Conservation (phyloP, 2,797 vertebrate genomes). For the Myripristis murdjan region DNA sequence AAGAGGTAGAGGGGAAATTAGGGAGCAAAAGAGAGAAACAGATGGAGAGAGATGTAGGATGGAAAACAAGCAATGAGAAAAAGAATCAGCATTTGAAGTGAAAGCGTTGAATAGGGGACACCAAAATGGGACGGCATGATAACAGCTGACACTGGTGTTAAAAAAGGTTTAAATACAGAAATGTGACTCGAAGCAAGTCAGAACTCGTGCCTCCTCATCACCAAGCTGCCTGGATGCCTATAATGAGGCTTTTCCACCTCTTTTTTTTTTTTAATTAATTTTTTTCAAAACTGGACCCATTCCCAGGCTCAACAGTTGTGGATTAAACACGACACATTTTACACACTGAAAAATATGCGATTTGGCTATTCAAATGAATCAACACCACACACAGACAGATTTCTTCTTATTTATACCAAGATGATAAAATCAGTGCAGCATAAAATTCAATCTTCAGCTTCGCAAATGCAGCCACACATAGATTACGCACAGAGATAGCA, state of each 20-base stretch:
- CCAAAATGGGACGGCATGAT: slow-evolving; percentile 14
- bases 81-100: slow-evolving; percentile 9
- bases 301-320: slow-evolving; percentile 44
- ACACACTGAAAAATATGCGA: background rate
- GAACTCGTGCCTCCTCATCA: slow-evolving; percentile 46
- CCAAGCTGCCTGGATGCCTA: slow-evolving; percentile 27
- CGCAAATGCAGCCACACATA: slow-evolving; percentile 17
- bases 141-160: slow-evolving; percentile 28
- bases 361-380: background rate
- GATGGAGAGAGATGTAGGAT: background rate
- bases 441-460: slow-evolving; percentile 30
- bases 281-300: slow-evolving; percentile 43
- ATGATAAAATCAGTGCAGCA: slow-evolving; percentile 17
- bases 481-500: background rate
- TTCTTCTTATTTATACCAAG: slow-evolving; percentile 7
- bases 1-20: background rate
- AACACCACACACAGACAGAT: slow-evolving; percentile 32
- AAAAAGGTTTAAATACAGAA: slow-evolving; percentile 36
- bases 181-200: slow-evolving; percentile 41
- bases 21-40: slow-evolving; percentile 8
- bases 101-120: slow-evolving; percentile 9
- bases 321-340: no score
- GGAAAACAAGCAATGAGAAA: background rate
- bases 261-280: background rate
- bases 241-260: slow-evolving; percentile 64